A percentile compares a stretch with the other conserved stretches of the same genome.
phyloP scores from a whole-genome alignment of 2,888 invertebrate genomes.

The Didymodactylos carnosus region DNA sequence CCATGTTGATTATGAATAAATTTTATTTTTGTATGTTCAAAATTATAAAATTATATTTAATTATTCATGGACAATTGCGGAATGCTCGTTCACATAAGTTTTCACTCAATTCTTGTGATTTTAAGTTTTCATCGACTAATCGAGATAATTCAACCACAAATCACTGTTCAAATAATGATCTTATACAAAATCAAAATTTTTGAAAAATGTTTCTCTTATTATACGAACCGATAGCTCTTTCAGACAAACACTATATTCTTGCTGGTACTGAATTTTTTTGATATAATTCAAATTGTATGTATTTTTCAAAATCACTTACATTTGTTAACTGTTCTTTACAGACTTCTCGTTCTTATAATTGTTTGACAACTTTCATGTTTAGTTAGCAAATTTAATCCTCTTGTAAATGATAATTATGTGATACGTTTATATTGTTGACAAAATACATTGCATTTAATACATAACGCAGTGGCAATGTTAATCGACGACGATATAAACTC shows the following conservation, averaged over 20 bases:
- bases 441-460: not conserved
- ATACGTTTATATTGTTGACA: not conserved
- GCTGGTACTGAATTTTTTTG: too few relatives aligned
- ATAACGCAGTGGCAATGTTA: not conserved
- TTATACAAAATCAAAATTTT: slow-evolving; percentile 13
- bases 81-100: slow-evolving; percentile 47
- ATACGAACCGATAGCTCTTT: slow-evolving; percentile 44
- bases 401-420: not conserved
- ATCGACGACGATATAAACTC: not conserved
- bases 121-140: slow-evolving; percentile 30
- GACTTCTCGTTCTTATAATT: not conserved
- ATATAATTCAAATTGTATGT: not conserved
- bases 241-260: slow-evolving; percentile 43
- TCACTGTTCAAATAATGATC: slow-evolving; percentile 35
- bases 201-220: slow-evolving; percentile 21
- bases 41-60: too few relatives aligned
- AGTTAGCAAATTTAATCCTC: not conserved
- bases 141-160: slow-evolving; percentile 44
- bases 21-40: not conserved
- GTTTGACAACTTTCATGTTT: not conserved
- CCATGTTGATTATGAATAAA: not conserved
- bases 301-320: not conserved
- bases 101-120: not conserved
- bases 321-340: not conserved
- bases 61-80: slow-evolving; percentile 57